Evolutionary conservation across 1,140 invertebrate genomes (phyloP).

Genomic region (Leguminivora glycinivorella): DNA sequence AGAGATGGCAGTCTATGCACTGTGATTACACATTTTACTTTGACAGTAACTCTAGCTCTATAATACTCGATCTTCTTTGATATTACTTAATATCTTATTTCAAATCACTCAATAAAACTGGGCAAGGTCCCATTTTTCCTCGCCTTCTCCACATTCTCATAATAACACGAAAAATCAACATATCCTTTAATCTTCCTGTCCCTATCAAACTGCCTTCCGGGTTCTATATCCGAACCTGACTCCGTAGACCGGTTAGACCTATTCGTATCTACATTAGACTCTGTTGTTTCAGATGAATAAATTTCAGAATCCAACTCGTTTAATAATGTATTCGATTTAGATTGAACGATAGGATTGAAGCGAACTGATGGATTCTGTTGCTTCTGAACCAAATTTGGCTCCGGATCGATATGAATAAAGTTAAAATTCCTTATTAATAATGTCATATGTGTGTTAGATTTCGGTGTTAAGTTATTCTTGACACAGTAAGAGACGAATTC

Average conservation of each 20-base stretch:
- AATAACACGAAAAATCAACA: slow-evolving; percentile 92
- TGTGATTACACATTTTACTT: no score
- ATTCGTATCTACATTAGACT: slow-evolving; percentile 64
- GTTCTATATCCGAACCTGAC: slow-evolving; percentile 73
- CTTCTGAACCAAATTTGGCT: slow-evolving; percentile 28
- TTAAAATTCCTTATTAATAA: slow-evolving; percentile 93
- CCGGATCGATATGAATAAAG: slow-evolving; percentile 85
- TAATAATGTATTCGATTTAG: slow-evolving; percentile 67
- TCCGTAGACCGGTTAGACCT: slow-evolving; percentile 62
- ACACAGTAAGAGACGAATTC: slow-evolving; percentile 91
- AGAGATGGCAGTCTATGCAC: no score
- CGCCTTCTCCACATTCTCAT: slow-evolving; percentile 84
- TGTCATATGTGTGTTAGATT: slow-evolving; percentile 81
- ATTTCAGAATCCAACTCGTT: slow-evolving; percentile 66
- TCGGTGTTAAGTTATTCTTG: slow-evolving; percentile 78
- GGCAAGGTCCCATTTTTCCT: slow-evolving; percentile 81
- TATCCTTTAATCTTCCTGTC: slow-evolving; percentile 88
- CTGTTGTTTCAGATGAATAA: slow-evolving; percentile 53
- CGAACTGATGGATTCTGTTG: slow-evolving; percentile 75
- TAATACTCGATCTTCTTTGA: no score
- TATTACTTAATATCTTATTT: neutral
- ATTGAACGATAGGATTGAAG: slow-evolving; percentile 81
- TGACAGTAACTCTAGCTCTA: no score
- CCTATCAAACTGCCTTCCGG: slow-evolving; percentile 66
- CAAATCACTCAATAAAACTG: slow-evolving; percentile 64